Evolutionary conservation across 2,888 invertebrate species (phyloP).

Genomic region (Leptothorax acervorum): DNA sequence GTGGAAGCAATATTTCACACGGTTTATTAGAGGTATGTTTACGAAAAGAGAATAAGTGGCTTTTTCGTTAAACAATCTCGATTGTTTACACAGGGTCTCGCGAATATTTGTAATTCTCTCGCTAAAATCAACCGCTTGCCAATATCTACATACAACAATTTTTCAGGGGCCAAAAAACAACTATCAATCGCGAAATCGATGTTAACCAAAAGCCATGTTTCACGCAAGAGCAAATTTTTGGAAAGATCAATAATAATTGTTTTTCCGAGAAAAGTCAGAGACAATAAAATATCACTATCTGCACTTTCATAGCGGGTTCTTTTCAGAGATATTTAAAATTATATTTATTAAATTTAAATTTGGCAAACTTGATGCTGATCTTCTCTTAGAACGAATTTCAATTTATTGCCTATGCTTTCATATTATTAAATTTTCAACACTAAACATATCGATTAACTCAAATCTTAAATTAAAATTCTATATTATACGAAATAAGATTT

Average conservation of each 20-base stretch:
- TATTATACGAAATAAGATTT: background rate
- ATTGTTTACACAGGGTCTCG: conserved; percentile 24
- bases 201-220: conserved; percentile 29
- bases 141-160: conserved; percentile 16
- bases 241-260: conserved; percentile 18
- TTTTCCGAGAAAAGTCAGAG: background rate
- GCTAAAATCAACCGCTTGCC: conserved; percentile 16
- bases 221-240: background rate
- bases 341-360: background rate
- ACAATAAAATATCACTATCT: background rate
- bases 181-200: conserved; percentile 22
- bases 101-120: background rate
- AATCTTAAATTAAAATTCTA: background rate
- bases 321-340: background rate
- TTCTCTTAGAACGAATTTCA: background rate
- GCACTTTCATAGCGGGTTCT: background rate
- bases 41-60: conserved; percentile 32
- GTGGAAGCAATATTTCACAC: conserved; percentile 22
- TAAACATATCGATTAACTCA: background rate
- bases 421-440: background rate
- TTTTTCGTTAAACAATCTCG: conserved; percentile 37
- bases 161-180: conserved; percentile 18
- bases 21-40: conserved; percentile 48
- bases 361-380: background rate
- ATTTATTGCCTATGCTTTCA: background rate